A percentile compares a stretch with the other conserved stretches of the same genome.
Evolutionary conservation across 2,113 vertebrate species (phyloP).

Genomic region (Hymenochirus boettgeri): DNA sequence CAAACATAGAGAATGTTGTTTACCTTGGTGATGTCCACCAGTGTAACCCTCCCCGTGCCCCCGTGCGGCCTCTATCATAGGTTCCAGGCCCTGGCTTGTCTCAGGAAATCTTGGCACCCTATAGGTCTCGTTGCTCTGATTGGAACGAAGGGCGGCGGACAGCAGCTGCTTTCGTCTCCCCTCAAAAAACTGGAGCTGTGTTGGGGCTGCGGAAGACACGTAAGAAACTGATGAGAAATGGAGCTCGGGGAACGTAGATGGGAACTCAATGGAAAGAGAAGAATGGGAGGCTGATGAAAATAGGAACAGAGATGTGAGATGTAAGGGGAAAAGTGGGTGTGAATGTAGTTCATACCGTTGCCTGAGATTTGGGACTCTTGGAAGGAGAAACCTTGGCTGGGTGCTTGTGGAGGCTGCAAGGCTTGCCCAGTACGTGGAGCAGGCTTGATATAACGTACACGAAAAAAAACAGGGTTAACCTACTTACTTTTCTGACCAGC

Average conservation of each 20-base stretch:
- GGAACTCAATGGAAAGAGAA: too few relatives aligned
- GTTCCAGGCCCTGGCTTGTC: slow-evolving; percentile 80
- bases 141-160: slow-evolving; percentile 77
- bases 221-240: not conserved
- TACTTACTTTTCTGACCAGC: too few relatives aligned
- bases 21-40: slow-evolving; percentile 81
- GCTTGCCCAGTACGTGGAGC: slow-evolving; percentile 21
- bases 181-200: slow-evolving; percentile 82
- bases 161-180: slow-evolving; percentile 75
- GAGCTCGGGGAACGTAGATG: too few relatives aligned
- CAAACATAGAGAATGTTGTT: not conserved
- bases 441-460: slow-evolving; percentile 35
- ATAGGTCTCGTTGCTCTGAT: slow-evolving; percentile 81
- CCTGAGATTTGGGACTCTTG: slow-evolving; percentile 47
- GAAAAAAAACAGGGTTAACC: too few relatives aligned
- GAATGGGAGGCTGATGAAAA: too few relatives aligned
- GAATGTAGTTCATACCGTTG: slow-evolving; percentile 46
- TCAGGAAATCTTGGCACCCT: slow-evolving; percentile 79
- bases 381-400: slow-evolving; percentile 19
- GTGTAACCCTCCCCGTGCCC: slow-evolving; percentile 75
- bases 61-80: slow-evolving; percentile 79
- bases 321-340: not conserved
- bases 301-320: too few relatives aligned
- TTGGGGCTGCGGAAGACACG: slow-evolving; percentile 66
- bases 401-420: slow-evolving; percentile 38